Conservation (phyloP, 2,797 vertebrate species). For the Hozukius guyotensis region DNA sequence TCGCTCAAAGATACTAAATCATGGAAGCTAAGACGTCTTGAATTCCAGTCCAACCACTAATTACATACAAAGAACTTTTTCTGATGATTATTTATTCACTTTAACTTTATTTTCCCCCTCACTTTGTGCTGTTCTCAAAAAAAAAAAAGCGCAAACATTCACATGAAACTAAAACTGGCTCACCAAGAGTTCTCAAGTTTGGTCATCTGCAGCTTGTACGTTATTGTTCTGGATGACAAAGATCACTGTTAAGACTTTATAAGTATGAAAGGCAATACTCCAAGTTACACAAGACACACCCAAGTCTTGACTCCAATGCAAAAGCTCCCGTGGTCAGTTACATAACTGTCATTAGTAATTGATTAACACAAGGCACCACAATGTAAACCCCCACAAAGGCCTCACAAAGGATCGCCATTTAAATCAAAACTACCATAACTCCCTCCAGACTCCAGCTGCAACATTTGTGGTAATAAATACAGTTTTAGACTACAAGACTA, state of each 20-base stretch:
- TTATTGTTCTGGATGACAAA: neutral
- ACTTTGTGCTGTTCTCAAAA: neutral
- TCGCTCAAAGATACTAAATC: constrained; percentile 15
- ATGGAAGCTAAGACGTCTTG: neutral
- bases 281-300: neutral
- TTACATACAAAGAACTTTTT: neutral
- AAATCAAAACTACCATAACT: neutral
- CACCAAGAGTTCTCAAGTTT: constrained; percentile 2
- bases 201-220: neutral
- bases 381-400: neutral
- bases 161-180: constrained; percentile 3
- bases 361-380: constrained; percentile 37
- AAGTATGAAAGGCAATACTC: neutral
- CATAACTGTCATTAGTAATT: neutral
- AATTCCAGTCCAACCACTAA: neutral
- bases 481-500: neutral
- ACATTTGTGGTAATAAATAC: constrained; percentile 54
- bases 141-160: neutral
- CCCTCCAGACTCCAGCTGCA: constrained; percentile 43
- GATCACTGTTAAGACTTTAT: constrained; percentile 10
- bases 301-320: neutral
- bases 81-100: constrained; percentile 40
- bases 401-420: neutral
- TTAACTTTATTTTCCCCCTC: neutral
- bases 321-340: neutral